Evolutionary conservation across 2,888 invertebrate species (phyloP), one percentile per base, ranked within the genome.

Genomic region (Plemyria rubiginata): DNA sequence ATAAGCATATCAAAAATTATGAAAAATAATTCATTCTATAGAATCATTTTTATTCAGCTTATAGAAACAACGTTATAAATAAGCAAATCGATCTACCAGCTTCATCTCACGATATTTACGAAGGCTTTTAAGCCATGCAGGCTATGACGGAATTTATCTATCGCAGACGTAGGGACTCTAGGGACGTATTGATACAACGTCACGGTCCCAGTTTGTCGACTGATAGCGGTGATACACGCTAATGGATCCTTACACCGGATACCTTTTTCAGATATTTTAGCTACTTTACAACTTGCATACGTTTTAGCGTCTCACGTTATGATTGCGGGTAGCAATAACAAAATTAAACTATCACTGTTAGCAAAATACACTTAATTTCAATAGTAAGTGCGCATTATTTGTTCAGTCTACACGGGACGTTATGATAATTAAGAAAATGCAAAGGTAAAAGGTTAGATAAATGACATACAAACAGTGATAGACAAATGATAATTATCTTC

Each of bases 171-270:
- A 73, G 67, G 76, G 68, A 61, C 55, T 38, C 38, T 52, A 59
- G 46, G 60, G 38, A 65, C 60, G 54, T 60, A 62, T 83, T 78
- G 84, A 86, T 81, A 79, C 73, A 73, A 77, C 82, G 86, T 85
- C 85, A 79, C 63, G 77, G 78, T 80, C 79, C 80, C 83, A 77
- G 72, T 75, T 76, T 79, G 73, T 73, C 76, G 73, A 72, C 70
- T 71, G 83, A 86, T 87, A 85, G 72, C 71, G 67, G 60, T 84
- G 88, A 89, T 87, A 83, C 78, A 82, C 80, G 86, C 88, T 91
- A 91, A 91, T 90, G 90, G 90, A 89, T 73, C 73, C 73, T 80
- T 29, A 65, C 67, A 65, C 36, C 46, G 40, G 50, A 54, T 13
- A 60, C 60, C 59, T 55, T 60, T 65, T 60, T 60, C 50, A 54